Conservation (phyloP, 2,797 vertebrate genomes). For the Poeciliopsis infans region DNA sequence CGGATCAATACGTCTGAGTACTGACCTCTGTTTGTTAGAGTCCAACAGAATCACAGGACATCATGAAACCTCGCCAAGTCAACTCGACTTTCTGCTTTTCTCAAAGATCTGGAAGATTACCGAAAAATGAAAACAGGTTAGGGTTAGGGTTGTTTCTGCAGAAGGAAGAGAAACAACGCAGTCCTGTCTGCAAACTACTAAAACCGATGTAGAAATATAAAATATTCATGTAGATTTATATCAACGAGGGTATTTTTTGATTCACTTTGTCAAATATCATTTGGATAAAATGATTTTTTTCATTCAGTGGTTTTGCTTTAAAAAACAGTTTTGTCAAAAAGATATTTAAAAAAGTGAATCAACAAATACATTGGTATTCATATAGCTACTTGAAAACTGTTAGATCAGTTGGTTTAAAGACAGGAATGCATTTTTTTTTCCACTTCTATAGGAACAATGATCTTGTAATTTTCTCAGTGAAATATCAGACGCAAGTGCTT, state of each 20-base stretch:
- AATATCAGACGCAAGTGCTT: constrained; percentile 38
- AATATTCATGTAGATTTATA: background rate
- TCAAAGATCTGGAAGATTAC: constrained; percentile 21
- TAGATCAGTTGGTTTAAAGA: background rate
- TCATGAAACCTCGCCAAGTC: background rate
- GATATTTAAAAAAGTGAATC: background rate
- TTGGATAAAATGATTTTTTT: background rate
- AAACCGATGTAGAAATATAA: background rate
- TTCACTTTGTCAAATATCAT: background rate
- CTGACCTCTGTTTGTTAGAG: background rate
- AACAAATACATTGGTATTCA: background rate
- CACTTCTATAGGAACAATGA: constrained; percentile 30
- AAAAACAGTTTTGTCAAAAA: background rate
- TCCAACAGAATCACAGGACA: background rate
- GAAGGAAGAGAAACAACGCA: constrained; percentile 12
- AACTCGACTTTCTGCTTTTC: background rate
- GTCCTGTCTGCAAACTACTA: constrained; percentile 2
- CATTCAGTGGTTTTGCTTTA: background rate
- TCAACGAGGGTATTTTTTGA: background rate
- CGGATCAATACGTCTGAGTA: constrained; percentile 5
- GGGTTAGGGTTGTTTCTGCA: background rate
- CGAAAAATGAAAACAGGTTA: constrained; percentile 10
- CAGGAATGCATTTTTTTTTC: constrained; percentile 11
- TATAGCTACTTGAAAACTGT: background rate
- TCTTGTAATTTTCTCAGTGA: constrained; percentile 20